Evolutionary conservation across 2,797 vertebrate species (phyloP).

Genomic region (Coregonus ussuriensis): DNA sequence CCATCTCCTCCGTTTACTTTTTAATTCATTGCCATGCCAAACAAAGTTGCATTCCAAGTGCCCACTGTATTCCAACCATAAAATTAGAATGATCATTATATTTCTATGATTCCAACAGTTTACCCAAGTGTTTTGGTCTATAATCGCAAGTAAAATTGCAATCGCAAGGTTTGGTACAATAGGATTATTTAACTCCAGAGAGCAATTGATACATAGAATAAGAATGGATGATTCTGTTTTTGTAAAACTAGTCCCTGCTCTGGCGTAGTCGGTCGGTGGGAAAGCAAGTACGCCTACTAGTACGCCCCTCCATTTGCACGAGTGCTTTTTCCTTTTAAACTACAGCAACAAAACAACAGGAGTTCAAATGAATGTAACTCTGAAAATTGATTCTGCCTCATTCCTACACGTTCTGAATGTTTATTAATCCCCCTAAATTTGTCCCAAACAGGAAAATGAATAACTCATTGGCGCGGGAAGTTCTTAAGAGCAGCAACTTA

Average conservation of each 20-base stretch:
- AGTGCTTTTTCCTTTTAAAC: constrained; percentile 68
- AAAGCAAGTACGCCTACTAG: constrained; percentile 42
- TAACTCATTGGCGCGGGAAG: constrained; percentile 41
- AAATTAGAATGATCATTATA: too few relatives aligned
- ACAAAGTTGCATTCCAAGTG: too few relatives aligned
- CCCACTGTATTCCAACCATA: too few relatives aligned
- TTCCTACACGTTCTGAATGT: constrained; percentile 60
- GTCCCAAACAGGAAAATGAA: constrained; percentile 38
- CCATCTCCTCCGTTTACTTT: too few relatives aligned
- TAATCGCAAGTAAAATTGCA: too few relatives aligned
- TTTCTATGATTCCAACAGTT: too few relatives aligned
- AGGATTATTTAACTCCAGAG: not conserved
- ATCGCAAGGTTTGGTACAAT: too few relatives aligned
- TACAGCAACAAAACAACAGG: constrained; percentile 54
- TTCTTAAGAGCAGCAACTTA: constrained; percentile 22
- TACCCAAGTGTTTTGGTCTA: too few relatives aligned
- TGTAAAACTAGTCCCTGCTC: constrained; percentile 36
- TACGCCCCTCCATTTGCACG: constrained; percentile 46
- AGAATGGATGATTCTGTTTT: constrained; percentile 23
- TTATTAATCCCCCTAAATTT: constrained; percentile 61
- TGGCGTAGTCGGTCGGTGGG: constrained; percentile 2
- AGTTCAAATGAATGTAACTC: constrained; percentile 59
- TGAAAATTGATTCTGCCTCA: constrained; percentile 60
- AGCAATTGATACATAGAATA: constrained; percentile 32
- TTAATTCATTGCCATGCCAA: too few relatives aligned